Conservation (phyloP, 2,888 invertebrate species). For the Argynnis bischoffii region DNA sequence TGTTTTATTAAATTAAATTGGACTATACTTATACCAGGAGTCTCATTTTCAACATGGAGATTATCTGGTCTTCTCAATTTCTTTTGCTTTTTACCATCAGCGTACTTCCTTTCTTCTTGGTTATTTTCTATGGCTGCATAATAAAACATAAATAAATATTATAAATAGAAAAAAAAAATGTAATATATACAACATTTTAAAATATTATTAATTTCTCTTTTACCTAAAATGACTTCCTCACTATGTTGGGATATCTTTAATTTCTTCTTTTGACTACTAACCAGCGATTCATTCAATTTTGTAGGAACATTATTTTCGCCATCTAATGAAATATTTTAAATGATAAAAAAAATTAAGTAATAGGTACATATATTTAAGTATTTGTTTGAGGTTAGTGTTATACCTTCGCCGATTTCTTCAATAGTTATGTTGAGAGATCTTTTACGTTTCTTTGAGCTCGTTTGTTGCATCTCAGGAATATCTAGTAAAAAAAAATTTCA, state of each 20-base stretch:
- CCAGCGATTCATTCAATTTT: constrained; percentile 18
- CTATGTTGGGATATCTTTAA: constrained; percentile 25
- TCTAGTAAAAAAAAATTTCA: not conserved
- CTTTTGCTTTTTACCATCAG: constrained; percentile 17
- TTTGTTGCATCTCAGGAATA: constrained; percentile 14
- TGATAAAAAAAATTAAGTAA: not conserved
- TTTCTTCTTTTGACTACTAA: constrained; percentile 33
- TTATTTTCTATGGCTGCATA: constrained; percentile 3
- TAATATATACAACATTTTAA: not conserved
- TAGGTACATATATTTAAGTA: too few relatives aligned
- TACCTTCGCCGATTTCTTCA: constrained; percentile 39
- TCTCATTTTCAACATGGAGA: constrained; percentile 12
- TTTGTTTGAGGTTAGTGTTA: not conserved
- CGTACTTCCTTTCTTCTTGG: not conserved
- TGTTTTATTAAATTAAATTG: not conserved
- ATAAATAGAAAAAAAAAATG: not conserved
- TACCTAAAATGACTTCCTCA: constrained; percentile 23
- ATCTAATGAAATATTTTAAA: constrained; percentile 1
- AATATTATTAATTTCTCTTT: not conserved
- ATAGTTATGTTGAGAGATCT: constrained; percentile 42
- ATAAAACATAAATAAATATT: too few relatives aligned
- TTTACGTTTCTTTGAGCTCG: constrained; percentile 50
- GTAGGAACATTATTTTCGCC: constrained; percentile 7
- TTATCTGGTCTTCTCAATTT: constrained; percentile 19
- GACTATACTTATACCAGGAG: constrained; percentile 7